Conservation (phyloP, 1,140 invertebrate species). For the Dendroctonus valens region DNA sequence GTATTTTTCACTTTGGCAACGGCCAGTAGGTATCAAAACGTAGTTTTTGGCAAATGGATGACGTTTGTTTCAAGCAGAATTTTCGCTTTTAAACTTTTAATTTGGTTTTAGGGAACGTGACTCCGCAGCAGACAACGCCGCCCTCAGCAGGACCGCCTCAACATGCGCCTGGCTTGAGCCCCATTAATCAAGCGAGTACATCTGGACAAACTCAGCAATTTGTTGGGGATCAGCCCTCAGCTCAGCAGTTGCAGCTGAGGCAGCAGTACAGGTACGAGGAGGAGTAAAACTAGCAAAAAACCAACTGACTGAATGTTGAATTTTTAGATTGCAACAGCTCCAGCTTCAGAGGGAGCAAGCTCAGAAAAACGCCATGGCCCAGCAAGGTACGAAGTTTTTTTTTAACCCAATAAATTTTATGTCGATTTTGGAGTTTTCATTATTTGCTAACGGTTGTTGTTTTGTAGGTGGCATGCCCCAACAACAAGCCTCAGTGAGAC, state of each 20-base stretch:
- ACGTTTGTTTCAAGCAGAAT: too few species aligned
- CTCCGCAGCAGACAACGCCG: constrained; percentile 31
- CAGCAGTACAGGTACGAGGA: constrained; percentile 51
- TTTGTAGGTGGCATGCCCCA: constrained; percentile 17
- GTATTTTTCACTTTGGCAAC: too few species aligned
- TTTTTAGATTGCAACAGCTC: constrained; percentile 54
- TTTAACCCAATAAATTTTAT: constrained; percentile 9
- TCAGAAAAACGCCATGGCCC: constrained; percentile 37
- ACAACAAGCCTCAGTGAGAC: constrained; percentile 38
- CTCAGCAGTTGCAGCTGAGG: constrained; percentile 56
- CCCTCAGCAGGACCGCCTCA: constrained; percentile 36
- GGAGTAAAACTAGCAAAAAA: not conserved
- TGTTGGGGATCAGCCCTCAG: constrained; percentile 40
- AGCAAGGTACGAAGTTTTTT: constrained; percentile 15
- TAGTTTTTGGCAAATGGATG: too few species aligned
- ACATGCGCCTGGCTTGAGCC: constrained; percentile 53
- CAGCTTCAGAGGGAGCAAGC: constrained; percentile 58
- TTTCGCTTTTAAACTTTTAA: too few species aligned
- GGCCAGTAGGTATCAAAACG: too few species aligned
- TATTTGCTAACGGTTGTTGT: constrained; percentile 4
- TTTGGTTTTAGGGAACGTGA: constrained; percentile 15
- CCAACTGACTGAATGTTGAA: constrained; percentile 34
- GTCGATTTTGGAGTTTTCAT: not conserved
- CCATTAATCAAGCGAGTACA: constrained; percentile 46
- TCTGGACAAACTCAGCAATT: constrained; percentile 29